Evolutionary conservation across 2,888 invertebrate species (phyloP), one percentile per base, ranked within the genome.

Genomic region (Micoletzkya japonica): DNA sequence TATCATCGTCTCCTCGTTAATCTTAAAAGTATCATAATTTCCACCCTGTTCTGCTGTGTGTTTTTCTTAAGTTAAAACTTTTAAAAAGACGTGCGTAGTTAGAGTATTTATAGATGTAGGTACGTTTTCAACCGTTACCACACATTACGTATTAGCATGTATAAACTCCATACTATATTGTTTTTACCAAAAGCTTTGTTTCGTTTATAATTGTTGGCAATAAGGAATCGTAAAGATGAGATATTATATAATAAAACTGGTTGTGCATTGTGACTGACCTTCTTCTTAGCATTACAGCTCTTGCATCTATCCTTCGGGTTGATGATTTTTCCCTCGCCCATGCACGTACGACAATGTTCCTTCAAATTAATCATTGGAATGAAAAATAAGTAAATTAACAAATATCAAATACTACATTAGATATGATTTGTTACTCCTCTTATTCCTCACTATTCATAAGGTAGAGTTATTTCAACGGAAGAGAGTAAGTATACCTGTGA

Each of bases 281-380:
- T 92, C 85, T 95, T 97, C 76, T 91, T 91, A 20, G 96, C 97
- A 85, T 90, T 90, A 86, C 97, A 98, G 72, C 90, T 90, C 88
- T 94, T 95, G 89, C 97, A 98, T 72, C 93, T 90, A 86, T 95
- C 94, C 85, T 94, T 94, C 6, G 93, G 73, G 0, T 78, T 72
- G 63, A 83, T 81, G n/a, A 76, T 70, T 80, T 93, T 93, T 37
- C 94, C 88, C 77, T 92, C 90, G 3, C 97, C 97, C 68, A 90
- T 89, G 86, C 97, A 97, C 67, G 93, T 92, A 0, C 89, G 70
- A 63, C 84, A 84, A 2, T 75, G 71, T 7, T 71, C 66, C 64
- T 64, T 10, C 26, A 30, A n/a, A 2, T 24, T 10, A 1, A 20
- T 54, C 24, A 10, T n/a, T 10, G 7, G 26, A 20, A 54, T 10